phyloP scores from a whole-genome alignment of 2,113 vertebrate genomes.

The Cariama cristata region DNA sequence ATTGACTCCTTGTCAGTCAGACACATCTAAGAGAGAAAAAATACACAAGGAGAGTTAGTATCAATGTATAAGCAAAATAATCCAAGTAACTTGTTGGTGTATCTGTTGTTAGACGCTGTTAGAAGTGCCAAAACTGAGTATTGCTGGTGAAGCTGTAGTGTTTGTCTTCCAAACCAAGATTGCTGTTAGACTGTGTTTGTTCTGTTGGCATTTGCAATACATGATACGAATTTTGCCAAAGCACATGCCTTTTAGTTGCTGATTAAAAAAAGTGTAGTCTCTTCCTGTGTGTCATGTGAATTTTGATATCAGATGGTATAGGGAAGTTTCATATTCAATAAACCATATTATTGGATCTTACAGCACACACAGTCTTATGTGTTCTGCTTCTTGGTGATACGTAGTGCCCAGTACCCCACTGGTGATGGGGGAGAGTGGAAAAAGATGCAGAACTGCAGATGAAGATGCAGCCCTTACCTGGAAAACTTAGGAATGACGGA shows the following conservation, averaged over 20 bases:
- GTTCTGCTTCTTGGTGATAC: neutral
- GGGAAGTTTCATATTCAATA: neutral
- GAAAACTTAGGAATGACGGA: neutral
- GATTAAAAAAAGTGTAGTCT: neutral
- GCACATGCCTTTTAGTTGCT: neutral
- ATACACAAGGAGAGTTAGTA: neutral
- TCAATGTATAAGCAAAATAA: neutral
- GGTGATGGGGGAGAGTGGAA: neutral
- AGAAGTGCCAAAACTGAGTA: neutral
- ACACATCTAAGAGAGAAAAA: constrained; percentile 2
- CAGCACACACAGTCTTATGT: neutral
- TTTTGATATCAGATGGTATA: neutral
- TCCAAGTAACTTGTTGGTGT: neutral
- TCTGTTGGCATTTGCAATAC: neutral
- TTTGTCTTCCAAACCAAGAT: neutral
- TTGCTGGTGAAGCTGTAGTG: neutral
- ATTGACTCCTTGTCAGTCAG: constrained; percentile 35
- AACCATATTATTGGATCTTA: neutral
- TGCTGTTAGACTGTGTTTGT: neutral
- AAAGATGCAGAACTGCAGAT: neutral
- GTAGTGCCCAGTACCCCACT: neutral
- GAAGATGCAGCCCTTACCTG: neutral
- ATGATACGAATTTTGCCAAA: neutral
- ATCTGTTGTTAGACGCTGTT: neutral
- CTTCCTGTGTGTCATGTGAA: neutral